Conservation (phyloP, 2,113 vertebrate genomes). For the Excalfactoria chinensis region DNA sequence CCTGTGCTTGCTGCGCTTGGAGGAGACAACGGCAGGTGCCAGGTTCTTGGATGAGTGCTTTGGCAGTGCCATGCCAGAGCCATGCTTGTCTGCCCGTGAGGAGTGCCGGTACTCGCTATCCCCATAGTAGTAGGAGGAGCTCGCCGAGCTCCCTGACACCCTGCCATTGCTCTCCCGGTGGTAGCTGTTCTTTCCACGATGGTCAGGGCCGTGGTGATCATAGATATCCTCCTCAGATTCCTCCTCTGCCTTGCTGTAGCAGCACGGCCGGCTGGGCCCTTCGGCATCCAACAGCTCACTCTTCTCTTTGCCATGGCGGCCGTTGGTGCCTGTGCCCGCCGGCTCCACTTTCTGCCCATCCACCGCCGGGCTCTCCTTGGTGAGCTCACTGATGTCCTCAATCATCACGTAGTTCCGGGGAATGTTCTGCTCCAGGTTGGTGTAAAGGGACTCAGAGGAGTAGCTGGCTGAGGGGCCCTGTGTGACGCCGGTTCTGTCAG, state of each 20-base stretch:
- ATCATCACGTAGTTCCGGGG: constrained; percentile 99
- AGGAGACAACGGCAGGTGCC: constrained; percentile 90
- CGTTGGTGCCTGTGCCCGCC: constrained; percentile 69
- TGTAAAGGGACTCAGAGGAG: constrained; percentile 89
- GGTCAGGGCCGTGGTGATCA: constrained; percentile 85
- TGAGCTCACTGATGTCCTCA: constrained; percentile 97
- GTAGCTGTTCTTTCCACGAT: constrained; percentile 84
- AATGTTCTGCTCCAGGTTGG: constrained; percentile 95
- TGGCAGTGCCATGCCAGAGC: constrained; percentile 79
- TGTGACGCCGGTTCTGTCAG: constrained; percentile 78
- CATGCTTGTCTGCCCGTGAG: constrained; percentile 81
- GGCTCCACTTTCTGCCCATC: constrained; percentile 87
- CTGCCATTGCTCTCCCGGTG: constrained; percentile 90
- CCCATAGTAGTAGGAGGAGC: constrained; percentile 83
- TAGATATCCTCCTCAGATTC: constrained; percentile 95
- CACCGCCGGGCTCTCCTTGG: constrained; percentile 87
- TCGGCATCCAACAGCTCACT: constrained; percentile 78
- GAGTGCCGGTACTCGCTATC: constrained; percentile 89
- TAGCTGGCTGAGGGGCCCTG: constrained; percentile 88
- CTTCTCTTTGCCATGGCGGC: constrained; percentile 83
- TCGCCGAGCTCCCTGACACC: constrained; percentile 73
- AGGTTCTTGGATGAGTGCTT: constrained; percentile 93
- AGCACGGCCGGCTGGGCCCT: constrained; percentile 79
- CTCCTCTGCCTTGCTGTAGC: constrained; percentile 90
- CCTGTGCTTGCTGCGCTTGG: constrained; percentile 97